Evolutionary conservation across 1,140 invertebrate genomes (phyloP).

Genomic region (Ditylenchus dipsaci): DNA sequence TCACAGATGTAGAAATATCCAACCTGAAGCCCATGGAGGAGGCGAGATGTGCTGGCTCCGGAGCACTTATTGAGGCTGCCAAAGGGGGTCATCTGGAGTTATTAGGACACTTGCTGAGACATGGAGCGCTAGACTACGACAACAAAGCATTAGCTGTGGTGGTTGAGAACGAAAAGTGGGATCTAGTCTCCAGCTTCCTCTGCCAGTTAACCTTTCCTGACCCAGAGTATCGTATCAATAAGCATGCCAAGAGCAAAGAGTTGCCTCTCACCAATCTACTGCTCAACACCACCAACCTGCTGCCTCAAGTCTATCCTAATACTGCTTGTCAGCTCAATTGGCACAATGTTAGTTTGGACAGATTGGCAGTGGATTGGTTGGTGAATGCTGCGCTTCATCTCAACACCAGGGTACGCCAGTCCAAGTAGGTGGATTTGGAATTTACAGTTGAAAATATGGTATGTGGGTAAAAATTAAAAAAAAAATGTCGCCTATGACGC

Average conservation of each 20-base stretch:
- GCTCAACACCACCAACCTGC: slow-evolving; percentile 30
- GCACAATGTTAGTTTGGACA: slow-evolving; percentile 72
- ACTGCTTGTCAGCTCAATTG: slow-evolving; percentile 87
- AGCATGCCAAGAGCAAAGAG: slow-evolving; percentile 30
- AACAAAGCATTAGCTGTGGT: slow-evolving; percentile 68
- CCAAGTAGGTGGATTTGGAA: slow-evolving; percentile 1
- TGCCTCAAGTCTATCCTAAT: slow-evolving; percentile 72
- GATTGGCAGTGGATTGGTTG: slow-evolving; percentile 75
- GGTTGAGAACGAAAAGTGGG: slow-evolving; percentile 61
- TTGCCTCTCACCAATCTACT: slow-evolving; percentile 43
- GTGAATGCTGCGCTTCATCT: slow-evolving; percentile 74
- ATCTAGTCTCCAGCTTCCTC: slow-evolving; percentile 43
- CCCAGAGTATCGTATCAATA: slow-evolving; percentile 16
- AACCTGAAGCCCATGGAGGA: slow-evolving; percentile 35
- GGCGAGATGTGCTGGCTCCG: slow-evolving; percentile 59
- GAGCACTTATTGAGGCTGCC: slow-evolving; percentile 72
- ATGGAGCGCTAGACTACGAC: slow-evolving; percentile 81
- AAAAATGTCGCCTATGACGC: too few species aligned
- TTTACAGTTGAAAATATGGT: background rate
- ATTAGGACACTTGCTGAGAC: slow-evolving; percentile 72
- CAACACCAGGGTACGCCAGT: slow-evolving; percentile 70
- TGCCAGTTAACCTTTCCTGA: slow-evolving; percentile 20
- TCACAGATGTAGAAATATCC: slow-evolving; percentile 45
- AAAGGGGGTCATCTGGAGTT: slow-evolving; percentile 65
- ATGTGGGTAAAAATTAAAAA: too few species aligned